Percentiles rank a stretch among this genome's conserved stretches.
Conservation (phyloP, 1,140 invertebrate genomes). For the Lepidurus arcticus region DNA sequence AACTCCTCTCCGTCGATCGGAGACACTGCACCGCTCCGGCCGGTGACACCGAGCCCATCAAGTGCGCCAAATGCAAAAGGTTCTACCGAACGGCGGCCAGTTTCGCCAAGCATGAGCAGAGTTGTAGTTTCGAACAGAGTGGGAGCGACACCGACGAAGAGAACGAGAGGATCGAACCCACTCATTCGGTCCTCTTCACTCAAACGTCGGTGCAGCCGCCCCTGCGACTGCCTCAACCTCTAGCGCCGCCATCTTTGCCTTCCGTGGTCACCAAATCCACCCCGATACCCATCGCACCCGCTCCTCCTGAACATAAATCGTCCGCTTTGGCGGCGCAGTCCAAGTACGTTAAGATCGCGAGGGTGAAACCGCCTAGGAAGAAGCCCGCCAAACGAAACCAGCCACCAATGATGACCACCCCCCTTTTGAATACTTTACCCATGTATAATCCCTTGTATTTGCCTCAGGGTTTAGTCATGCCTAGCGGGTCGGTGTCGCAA, state of each 20-base stretch:
- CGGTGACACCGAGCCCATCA: constrained; percentile 62
- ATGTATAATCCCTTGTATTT: constrained; percentile 5
- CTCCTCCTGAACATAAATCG: not conserved
- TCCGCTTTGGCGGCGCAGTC: constrained; percentile 1
- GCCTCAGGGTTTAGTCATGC: not conserved
- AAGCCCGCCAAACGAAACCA: not conserved
- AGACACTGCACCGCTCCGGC: not conserved
- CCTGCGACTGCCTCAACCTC: constrained; percentile 15
- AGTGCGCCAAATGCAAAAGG: constrained; percentile 77
- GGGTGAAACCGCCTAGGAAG: constrained; percentile 35
- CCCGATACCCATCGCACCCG: not conserved
- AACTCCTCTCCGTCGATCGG: constrained; percentile 14
- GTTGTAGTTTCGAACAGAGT: constrained; percentile 56
- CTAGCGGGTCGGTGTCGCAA: not conserved
- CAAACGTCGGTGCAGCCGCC: not conserved
- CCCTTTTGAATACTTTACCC: constrained; percentile 12
- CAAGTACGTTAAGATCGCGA: constrained; percentile 50
- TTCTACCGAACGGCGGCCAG: constrained; percentile 82
- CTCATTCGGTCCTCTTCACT: not conserved
- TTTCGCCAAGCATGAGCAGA: constrained; percentile 71
- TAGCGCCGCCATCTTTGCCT: not conserved
- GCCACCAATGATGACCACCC: not conserved
- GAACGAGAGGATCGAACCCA: constrained; percentile 26
- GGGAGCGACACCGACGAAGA: constrained; percentile 45
- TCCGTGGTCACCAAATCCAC: not conserved